Evolutionary conservation across 2,113 vertebrate genomes (phyloP).

Genomic region (Telmatochromis sp.): DNA sequence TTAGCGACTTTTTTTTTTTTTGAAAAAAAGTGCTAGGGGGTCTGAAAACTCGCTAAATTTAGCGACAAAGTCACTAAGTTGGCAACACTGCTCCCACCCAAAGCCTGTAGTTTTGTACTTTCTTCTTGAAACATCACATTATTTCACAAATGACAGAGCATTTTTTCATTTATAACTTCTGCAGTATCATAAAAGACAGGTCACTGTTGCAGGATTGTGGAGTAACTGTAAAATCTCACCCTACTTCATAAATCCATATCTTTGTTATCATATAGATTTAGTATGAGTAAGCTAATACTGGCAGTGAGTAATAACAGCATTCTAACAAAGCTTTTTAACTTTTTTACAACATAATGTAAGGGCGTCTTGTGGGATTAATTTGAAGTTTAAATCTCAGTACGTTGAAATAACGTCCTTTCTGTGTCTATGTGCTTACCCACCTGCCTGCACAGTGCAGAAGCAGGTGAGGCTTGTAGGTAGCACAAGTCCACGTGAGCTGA

Average conservation of each 20-base stretch:
- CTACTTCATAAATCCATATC: neutral
- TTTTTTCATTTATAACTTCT: neutral
- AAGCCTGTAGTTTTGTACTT: neutral
- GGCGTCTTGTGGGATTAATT: neutral
- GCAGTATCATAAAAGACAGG: neutral
- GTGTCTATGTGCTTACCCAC: neutral
- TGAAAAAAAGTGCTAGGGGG: too few species aligned
- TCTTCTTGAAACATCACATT: neutral
- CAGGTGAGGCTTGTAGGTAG: neutral
- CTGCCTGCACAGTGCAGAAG: neutral
- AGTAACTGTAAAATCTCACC: neutral
- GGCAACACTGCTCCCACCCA: neutral
- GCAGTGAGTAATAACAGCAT: neutral
- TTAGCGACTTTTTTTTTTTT: too few species aligned
- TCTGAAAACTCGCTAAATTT: too few species aligned
- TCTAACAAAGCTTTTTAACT: neutral
- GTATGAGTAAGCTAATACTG: neutral
- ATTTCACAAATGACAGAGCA: neutral
- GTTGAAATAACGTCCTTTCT: accelerated
- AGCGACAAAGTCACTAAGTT: too few species aligned
- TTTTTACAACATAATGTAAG: neutral
- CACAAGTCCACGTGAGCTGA: slow-evolving; percentile 27
- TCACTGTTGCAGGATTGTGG: neutral
- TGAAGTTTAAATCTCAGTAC: neutral
- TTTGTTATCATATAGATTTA: neutral